These are phyloP conservation scores for Acanthisitta chloris DNA, from an alignment of 2,113 vertebrate genomes.

Conservation along the genomic window DNA sequence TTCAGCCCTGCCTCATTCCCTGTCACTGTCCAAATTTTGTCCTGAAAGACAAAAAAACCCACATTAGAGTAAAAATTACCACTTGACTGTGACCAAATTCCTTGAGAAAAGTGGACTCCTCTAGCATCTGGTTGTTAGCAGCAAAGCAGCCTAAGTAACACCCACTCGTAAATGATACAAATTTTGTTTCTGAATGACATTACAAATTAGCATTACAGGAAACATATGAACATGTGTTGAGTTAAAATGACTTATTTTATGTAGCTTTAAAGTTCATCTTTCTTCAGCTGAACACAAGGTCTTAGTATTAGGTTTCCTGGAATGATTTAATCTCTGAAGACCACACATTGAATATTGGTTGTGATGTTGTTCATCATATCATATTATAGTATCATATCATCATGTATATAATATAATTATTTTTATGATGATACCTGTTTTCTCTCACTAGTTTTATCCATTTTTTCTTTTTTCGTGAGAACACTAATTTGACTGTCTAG, in stretches of 20 bases:
- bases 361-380: too few relatives aligned
- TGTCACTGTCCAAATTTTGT: background rate
- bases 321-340: background rate
- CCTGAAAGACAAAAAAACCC: background rate
- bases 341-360: background rate
- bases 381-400: too few relatives aligned
- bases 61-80: background rate
- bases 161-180: rapidly evolving
- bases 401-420: too few relatives aligned
- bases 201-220: background rate
- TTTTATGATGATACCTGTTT: background rate
- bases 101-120: background rate
- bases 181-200: background rate
- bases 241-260: background rate
- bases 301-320: background rate
- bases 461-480: background rate
- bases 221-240: background rate
- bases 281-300: background rate
- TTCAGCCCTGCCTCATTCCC: background rate
- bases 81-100: background rate
- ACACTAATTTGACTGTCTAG: background rate
- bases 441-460: background rate
- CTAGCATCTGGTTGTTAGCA: background rate
- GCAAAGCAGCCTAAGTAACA: background rate
- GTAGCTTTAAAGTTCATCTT: background rate